Base-by-base conservation (phyloP, 2,797 vertebrate species). In the Sus cebifrons region DNA sequence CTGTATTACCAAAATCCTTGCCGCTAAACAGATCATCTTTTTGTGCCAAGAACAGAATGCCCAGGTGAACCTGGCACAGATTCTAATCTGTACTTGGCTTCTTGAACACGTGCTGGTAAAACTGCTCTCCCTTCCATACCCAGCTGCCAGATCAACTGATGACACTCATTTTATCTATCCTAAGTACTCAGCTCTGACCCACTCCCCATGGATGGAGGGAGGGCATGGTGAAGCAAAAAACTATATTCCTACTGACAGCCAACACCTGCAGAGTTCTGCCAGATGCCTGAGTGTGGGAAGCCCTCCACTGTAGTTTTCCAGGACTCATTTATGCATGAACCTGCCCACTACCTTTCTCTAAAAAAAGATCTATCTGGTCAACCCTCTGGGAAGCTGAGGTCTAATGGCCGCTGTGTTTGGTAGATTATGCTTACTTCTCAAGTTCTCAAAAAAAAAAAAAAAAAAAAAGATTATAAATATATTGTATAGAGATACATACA, bases 81-180 rank as follows among this genome's bases (percentile, higher is more conserved):
- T 75, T 56, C 65, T 44, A 84, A 78, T 32, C 84, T 87, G 21
- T 58, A 84, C 40, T 68, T 96, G 71, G 60, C 52, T 58, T 96
- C 64, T 49, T 67, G 18, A 67, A 62, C 23, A 78, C 1, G 23
- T 73, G 29, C 40, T 86, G 81, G 77, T 78, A 58, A 21, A 83
- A 86, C 20, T 74, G 58, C 8, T 79, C 54, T 52, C 32, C 40
- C 18, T 93, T 56, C 27, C 27, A 52, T 5, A 58, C 4, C 18
- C 49, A 27, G 64, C 56, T 95, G 79, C 70, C 71, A 36, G 23
- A 54, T 40, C 54, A 95, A n/a, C 13, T 32, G 77, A 49, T 79
- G 83, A 71, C n/a, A 32, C 17, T 86, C 21, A 83, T 54, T 77
- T 84, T 29, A 83, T 36, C 70, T 79, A 49, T 54, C 29, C 0